Conservation (phyloP, 2,113 vertebrate species). For the Orycteropus afer region DNA sequence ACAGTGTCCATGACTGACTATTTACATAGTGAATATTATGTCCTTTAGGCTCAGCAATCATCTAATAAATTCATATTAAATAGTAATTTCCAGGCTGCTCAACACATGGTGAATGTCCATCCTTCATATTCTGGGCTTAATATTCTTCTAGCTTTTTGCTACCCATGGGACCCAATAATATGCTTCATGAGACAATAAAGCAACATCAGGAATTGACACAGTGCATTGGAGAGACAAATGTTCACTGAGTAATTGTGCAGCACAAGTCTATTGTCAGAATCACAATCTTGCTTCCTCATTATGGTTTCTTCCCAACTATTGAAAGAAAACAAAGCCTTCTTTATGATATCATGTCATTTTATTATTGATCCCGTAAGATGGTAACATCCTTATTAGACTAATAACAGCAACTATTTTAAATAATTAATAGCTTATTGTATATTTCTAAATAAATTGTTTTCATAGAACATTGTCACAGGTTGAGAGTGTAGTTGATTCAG, state of each 20-base stretch:
- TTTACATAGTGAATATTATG: constrained; percentile 86
- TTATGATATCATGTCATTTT: not conserved
- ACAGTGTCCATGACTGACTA: constrained; percentile 80
- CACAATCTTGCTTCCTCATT: constrained; percentile 6
- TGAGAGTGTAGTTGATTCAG: not conserved
- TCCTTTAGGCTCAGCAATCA: constrained; percentile 82
- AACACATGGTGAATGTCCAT: constrained; percentile 67
- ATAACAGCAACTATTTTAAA: constrained; percentile 33
- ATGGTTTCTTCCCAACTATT: constrained; percentile 42
- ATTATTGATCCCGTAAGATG: not conserved
- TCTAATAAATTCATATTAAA: constrained; percentile 84
- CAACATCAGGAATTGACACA: constrained; percentile 54
- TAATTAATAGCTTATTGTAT: not conserved
- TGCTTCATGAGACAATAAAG: constrained; percentile 67
- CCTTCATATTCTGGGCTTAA: constrained; percentile 77
- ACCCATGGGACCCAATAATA: constrained; percentile 71
- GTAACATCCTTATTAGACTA: constrained; percentile 12
- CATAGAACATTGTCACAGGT: not conserved
- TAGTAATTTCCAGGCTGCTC: constrained; percentile 79
- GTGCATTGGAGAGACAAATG: constrained; percentile 41
- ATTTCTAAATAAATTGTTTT: constrained; percentile 29
- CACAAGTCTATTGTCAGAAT: constrained; percentile 19
- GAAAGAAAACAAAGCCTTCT: not conserved
- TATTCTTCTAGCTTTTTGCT: constrained; percentile 71
- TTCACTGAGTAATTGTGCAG: constrained; percentile 42